These are phyloP conservation scores for Unio delphinus DNA, from an alignment of 2,888 invertebrate genomes.

Conservation along the genomic window DNA sequence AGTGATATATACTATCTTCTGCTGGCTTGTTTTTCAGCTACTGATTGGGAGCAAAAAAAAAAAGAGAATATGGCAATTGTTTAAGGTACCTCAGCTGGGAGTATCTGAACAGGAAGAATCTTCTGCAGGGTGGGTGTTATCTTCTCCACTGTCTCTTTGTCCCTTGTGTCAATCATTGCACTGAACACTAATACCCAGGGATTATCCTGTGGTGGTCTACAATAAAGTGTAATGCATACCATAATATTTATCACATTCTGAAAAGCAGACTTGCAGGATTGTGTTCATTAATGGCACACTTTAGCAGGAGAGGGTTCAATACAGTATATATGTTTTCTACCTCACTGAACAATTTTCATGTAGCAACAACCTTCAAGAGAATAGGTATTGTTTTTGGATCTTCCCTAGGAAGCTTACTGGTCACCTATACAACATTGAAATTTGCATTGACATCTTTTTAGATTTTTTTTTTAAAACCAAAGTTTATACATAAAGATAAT, in stretches of 20 bases:
- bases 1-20: not conserved
- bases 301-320: not conserved
- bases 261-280: not conserved
- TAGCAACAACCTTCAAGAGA: not conserved
- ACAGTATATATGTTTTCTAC: not conserved
- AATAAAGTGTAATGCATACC: conserved; percentile 2
- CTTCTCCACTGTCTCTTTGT: conserved; percentile 6
- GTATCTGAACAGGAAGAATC: conserved; percentile 17
- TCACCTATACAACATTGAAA: too few species aligned
- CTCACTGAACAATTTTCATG: not conserved
- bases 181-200: conserved; percentile 48
- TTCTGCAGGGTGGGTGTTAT: conserved; percentile 17
- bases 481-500: too few species aligned
- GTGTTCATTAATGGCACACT: not conserved
- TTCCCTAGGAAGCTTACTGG: too few species aligned
- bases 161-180: conserved; percentile 30
- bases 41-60: too few species aligned
- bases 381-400: too few species aligned
- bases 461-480: too few species aligned
- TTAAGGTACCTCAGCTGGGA: conserved; percentile 21
- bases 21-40: not conserved
- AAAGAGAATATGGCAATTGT: too few species aligned
- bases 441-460: too few species aligned
- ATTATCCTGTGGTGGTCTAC: conserved; percentile 24
- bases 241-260: not conserved